These are phyloP conservation scores for Trachymyrmex cornetzi DNA, from an alignment of 1,140 invertebrate genomes.

Conservation along the genomic window DNA sequence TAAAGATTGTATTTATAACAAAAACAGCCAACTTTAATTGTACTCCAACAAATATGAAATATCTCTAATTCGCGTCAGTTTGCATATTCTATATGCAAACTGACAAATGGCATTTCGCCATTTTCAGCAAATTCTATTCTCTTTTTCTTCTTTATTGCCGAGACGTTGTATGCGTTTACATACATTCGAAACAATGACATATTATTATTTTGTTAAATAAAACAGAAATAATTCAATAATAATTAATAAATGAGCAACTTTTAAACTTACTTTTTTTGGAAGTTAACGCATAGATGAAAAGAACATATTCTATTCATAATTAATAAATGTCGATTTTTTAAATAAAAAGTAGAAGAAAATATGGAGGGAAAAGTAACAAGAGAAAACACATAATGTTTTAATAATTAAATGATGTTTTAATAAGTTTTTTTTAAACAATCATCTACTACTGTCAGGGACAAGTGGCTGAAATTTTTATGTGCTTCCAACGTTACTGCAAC, in stretches of 20 bases:
- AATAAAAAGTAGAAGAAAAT: background rate
- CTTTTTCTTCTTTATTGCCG: background rate
- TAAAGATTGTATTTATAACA: background rate
- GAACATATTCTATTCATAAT: background rate
- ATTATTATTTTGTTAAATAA: constrained; percentile 5
- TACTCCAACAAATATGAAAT: background rate
- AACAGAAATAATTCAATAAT: background rate
- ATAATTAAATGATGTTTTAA: background rate
- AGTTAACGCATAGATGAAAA: background rate
- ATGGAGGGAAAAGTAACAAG: background rate
- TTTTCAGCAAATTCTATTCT: background rate
- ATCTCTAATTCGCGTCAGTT: background rate
- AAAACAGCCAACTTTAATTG: constrained; percentile 21
- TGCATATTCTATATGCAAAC: no score
- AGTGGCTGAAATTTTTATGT: background rate
- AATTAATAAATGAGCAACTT: background rate
- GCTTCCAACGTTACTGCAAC: background rate
- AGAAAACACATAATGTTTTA: background rate
- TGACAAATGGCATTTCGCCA: background rate
- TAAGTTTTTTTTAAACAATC: background rate
- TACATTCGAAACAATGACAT: background rate
- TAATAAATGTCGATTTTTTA: background rate
- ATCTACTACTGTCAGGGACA: background rate
- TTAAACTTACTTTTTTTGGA: background rate
- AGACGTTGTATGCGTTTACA: background rate